Conservation (phyloP, 2,113 vertebrate species). For the Gnathonemus echidnorhynchus region DNA sequence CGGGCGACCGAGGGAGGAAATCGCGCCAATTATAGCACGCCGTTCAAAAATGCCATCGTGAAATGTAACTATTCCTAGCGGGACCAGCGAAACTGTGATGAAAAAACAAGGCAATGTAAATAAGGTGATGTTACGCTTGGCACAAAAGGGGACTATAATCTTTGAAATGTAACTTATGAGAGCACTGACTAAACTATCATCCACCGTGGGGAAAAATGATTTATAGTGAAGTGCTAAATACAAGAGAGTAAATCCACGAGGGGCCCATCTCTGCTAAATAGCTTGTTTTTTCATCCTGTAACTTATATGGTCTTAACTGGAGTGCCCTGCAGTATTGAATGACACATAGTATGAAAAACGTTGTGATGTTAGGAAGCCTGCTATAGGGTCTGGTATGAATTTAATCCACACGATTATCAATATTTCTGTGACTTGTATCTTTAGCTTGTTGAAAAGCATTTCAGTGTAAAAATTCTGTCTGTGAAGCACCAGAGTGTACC, state of each 20-base stretch:
- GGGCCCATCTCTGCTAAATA: conserved; percentile 22
- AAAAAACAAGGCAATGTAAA: conserved; percentile 31
- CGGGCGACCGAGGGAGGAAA: background rate
- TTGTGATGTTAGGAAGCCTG: background rate
- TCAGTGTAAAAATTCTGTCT: background rate
- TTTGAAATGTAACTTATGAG: conserved; percentile 30
- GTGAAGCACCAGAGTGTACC: background rate
- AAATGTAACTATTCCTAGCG: conserved; percentile 3
- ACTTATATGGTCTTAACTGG: conserved; percentile 7
- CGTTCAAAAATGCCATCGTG: background rate
- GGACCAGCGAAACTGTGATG: conserved; percentile 27
- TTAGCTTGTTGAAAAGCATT: background rate
- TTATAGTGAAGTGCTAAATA: conserved; percentile 24
- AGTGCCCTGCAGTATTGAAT: background rate
- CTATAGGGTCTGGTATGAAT: background rate
- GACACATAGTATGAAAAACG: background rate
- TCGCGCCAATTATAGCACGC: background rate
- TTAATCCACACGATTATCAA: conserved; percentile 8
- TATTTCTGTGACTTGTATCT: background rate
- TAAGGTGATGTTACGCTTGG: conserved; percentile 37
- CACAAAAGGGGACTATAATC: conserved; percentile 24
- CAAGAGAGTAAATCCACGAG: conserved; percentile 11
- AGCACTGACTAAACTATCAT: conserved; percentile 21
- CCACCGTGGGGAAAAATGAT: conserved; percentile 12
- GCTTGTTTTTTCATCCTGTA: conserved; percentile 22